A percentile compares a stretch with the other conserved stretches of the same genome.
These are phyloP conservation scores for Poeciliopsis turrubarensis DNA, from an alignment of 2,113 vertebrate species.

Conservation along the genomic window DNA sequence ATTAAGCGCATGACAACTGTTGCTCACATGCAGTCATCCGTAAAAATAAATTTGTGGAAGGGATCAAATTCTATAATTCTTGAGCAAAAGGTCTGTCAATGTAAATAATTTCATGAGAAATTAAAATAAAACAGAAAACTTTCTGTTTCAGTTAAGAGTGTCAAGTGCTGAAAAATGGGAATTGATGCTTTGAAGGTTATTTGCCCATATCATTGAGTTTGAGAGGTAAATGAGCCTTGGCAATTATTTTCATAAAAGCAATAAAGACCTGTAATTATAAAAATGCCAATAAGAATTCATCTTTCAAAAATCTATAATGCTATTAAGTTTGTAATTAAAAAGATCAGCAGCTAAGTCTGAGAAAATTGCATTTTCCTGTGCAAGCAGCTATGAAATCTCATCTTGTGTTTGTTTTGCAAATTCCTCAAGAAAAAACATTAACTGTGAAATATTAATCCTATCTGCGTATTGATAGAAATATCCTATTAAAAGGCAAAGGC, in stretches of 20 bases:
- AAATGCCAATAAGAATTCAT: slow-evolving; percentile 87
- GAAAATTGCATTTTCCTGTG: slow-evolving; percentile 84
- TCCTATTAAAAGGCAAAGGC: slow-evolving; percentile 73
- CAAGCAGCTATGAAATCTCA: slow-evolving; percentile 81
- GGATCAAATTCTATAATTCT: neutral
- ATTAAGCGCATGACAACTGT: slow-evolving; percentile 38
- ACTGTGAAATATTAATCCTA: slow-evolving; percentile 86
- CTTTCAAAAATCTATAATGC: slow-evolving; percentile 87
- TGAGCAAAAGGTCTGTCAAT: slow-evolving; percentile 24
- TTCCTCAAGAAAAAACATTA: slow-evolving; percentile 84
- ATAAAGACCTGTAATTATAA: slow-evolving; percentile 86
- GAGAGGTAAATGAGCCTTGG: slow-evolving; percentile 82
- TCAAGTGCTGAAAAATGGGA: slow-evolving; percentile 56
- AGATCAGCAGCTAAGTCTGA: slow-evolving; percentile 80
- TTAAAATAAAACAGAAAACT: slow-evolving; percentile 10
- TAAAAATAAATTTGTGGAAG: slow-evolving; percentile 14
- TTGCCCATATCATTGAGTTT: slow-evolving; percentile 69
- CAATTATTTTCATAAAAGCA: slow-evolving; percentile 86
- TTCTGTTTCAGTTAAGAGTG: slow-evolving; percentile 24
- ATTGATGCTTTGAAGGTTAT: slow-evolving; percentile 66
- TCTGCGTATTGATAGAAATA: slow-evolving; percentile 82
- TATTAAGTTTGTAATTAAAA: slow-evolving; percentile 86
- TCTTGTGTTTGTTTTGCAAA: slow-evolving; percentile 83
- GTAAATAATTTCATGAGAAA: slow-evolving; percentile 23
- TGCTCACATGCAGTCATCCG: slow-evolving; percentile 31